Evolutionary conservation across 2,888 invertebrate genomes (phyloP).

Genomic region (Chalcosyrphus nemorum): DNA sequence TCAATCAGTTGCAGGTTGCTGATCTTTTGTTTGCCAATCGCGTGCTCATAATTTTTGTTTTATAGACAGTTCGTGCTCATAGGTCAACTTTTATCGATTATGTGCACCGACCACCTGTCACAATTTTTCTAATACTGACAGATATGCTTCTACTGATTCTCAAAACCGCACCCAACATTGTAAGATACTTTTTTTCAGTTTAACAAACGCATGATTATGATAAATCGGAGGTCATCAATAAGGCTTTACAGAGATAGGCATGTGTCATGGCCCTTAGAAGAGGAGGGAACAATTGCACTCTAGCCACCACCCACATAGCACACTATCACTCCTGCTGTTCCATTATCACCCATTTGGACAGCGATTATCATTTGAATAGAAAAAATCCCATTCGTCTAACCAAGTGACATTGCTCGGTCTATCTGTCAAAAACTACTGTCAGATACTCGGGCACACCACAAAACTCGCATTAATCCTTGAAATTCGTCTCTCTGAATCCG

Average conservation of each 20-base stretch:
- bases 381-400: slow-evolving; percentile 39
- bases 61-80: slow-evolving; percentile 26
- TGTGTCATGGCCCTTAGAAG: slow-evolving; percentile 28
- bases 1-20: slow-evolving; percentile 1
- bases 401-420: slow-evolving; percentile 36
- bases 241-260: slow-evolving; percentile 26
- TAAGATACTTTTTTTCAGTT: not conserved
- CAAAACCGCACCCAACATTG: slow-evolving; percentile 16
- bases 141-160: slow-evolving; percentile 4
- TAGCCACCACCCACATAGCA: slow-evolving; percentile 34
- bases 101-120: slow-evolving; percentile 24
- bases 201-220: slow-evolving; percentile 46
- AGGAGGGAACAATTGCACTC: slow-evolving; percentile 35
- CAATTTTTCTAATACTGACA: slow-evolving; percentile 11
- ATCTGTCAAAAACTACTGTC: slow-evolving; percentile 53
- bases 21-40: not conserved
- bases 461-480: slow-evolving; percentile 42
- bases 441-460: slow-evolving; percentile 4
- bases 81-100: slow-evolving; percentile 23
- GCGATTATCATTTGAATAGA: slow-evolving; percentile 54
- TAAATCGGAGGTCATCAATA: slow-evolving; percentile 63
- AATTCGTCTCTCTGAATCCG: slow-evolving; percentile 47
- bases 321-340: slow-evolving; percentile 57
- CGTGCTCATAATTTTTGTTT: slow-evolving; percentile 3
- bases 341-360: slow-evolving; percentile 38